These are phyloP conservation scores for Phalacrocorax aristotelis DNA, from an alignment of 2,113 vertebrate genomes.

Conservation along the genomic window DNA sequence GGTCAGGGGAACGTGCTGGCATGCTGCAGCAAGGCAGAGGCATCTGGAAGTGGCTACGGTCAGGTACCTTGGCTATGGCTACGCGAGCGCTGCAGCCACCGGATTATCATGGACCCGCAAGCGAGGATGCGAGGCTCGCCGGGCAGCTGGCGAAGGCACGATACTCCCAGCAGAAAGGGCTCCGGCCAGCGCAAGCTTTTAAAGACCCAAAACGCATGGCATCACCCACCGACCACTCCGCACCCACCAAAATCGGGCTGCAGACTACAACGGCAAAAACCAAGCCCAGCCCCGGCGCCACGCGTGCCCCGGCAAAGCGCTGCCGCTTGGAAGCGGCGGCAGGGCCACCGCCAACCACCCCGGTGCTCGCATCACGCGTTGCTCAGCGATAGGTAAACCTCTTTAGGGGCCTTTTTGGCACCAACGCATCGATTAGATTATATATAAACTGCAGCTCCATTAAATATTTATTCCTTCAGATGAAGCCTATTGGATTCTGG, in stretches of 20 bases:
- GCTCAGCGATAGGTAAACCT: constrained; percentile 2
- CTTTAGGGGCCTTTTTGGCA: constrained; percentile 51
- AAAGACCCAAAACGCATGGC: neutral
- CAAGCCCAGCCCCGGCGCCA: rapidly evolving
- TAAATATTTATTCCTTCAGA: constrained; percentile 61
- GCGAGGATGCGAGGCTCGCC: neutral
- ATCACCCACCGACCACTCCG: rapidly evolving
- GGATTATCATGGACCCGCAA: rapidly evolving
- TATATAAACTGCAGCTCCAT: constrained; percentile 57
- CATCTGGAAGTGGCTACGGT: rapidly evolving
- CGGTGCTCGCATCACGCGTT: neutral
- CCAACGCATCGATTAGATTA: constrained; percentile 35
- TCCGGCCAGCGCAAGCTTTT: neutral
- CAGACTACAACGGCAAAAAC: rapidly evolving
- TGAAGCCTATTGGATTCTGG: constrained; percentile 23
- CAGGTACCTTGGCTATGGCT: neutral
- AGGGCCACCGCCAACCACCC: neutral
- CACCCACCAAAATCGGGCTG: rapidly evolving
- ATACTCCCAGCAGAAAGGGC: neutral
- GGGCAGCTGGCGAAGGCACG: rapidly evolving
- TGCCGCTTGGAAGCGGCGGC: neutral
- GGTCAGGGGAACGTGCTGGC: neutral
- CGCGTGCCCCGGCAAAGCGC: rapidly evolving
- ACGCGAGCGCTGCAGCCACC: rapidly evolving
- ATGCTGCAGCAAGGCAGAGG: neutral